These are phyloP conservation scores for Caenorhabditis virilis DNA, from an alignment of 2,888 invertebrate genomes.

Conservation along the genomic window DNA sequence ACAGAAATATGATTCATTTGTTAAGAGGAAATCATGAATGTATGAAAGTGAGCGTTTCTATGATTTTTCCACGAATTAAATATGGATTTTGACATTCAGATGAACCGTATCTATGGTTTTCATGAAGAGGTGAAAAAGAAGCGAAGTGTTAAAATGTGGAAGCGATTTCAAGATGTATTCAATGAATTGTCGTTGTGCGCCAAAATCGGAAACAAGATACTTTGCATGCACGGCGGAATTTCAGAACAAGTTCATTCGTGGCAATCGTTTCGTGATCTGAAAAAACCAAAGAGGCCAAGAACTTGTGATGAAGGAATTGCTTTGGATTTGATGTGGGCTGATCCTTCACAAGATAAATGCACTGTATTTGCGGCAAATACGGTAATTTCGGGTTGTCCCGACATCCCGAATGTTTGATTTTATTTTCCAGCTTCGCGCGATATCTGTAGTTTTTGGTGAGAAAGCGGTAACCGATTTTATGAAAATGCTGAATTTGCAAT, in stretches of 20 bases:
- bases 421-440: conserved; percentile 40
- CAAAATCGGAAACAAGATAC: conserved; percentile 38
- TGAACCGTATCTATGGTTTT: conserved; percentile 58
- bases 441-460: conserved; percentile 56
- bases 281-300: conserved; percentile 31
- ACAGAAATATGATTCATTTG: conserved; percentile 48
- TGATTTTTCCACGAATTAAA: not conserved
- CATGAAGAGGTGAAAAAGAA: conserved; percentile 53
- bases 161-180: conserved; percentile 50
- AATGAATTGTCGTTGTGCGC: conserved; percentile 57
- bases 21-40: conserved; percentile 64
- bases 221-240: conserved; percentile 60
- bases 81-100: conserved; percentile 7
- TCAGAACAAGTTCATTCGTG: conserved; percentile 49
- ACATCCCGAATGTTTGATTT: not conserved
- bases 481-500: conserved; percentile 43
- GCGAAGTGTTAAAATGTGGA: conserved; percentile 50
- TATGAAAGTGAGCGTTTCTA: conserved; percentile 28
- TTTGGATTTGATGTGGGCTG: conserved; percentile 61
- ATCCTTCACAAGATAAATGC: conserved; percentile 47
- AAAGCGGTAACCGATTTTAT: conserved; percentile 46
- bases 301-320: conserved; percentile 55
- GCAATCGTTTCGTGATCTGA: conserved; percentile 39
- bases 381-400: not conserved
- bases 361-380: conserved; percentile 20